phyloP scores from a whole-genome alignment of 2,797 vertebrate species.

The Hoplostethus mediterraneus region DNA sequence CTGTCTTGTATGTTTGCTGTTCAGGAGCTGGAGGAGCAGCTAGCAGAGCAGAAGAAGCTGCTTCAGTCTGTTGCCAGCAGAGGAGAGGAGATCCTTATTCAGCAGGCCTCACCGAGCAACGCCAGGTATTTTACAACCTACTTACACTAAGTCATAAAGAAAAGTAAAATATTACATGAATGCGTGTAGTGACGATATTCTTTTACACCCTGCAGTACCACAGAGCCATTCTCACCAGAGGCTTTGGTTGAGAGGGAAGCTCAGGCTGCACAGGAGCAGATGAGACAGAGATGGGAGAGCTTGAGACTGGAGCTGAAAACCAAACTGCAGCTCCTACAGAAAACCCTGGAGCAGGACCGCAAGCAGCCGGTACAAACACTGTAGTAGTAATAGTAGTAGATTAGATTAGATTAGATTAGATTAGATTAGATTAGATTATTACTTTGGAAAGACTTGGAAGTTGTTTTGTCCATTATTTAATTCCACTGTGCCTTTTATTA shows the following conservation, averaged over 20 bases:
- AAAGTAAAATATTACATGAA: neutral
- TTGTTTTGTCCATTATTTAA: too few species aligned
- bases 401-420: too few species aligned
- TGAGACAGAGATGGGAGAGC: conserved; percentile 94
- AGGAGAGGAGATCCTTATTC: conserved; percentile 94
- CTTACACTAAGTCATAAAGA: neutral
- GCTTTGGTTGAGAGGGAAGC: conserved; percentile 85
- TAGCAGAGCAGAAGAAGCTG: conserved; percentile 94
- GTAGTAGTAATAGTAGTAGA: neutral
- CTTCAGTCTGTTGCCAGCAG: conserved; percentile 93
- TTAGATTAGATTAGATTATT: too few species aligned
- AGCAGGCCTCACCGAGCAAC: conserved; percentile 85
- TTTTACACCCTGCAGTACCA: conserved; percentile 78
- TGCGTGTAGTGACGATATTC: neutral
- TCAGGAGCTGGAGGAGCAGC: conserved; percentile 94
- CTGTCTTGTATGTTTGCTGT: conserved; percentile 16
- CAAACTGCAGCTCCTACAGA: conserved; percentile 91
- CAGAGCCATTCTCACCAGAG: conserved; percentile 83
- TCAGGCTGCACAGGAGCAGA: conserved; percentile 82
- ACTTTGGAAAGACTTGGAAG: too few species aligned
- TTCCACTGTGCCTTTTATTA: neutral
- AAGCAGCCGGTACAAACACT: conserved; percentile 86
- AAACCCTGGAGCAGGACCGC: conserved; percentile 90
- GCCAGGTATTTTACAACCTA: conserved; percentile 41
- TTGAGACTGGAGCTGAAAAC: conserved; percentile 91